phyloP scores from a whole-genome alignment of 2,888 invertebrate genomes.

The Cheilosia pagana region DNA sequence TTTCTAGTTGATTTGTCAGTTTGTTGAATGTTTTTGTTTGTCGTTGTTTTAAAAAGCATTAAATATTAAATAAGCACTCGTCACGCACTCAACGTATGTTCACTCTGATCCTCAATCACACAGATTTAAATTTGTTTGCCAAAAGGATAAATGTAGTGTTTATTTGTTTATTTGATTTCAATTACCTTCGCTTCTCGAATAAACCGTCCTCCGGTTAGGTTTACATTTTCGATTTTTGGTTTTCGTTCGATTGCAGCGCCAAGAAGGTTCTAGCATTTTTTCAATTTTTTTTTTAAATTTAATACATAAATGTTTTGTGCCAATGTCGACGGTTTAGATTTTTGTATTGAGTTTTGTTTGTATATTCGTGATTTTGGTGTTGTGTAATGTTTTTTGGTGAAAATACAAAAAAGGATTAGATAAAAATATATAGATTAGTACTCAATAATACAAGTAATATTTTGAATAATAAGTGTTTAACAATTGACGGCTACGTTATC shows the following conservation, averaged over 20 bases:
- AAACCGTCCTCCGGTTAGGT: conserved; percentile 96
- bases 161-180: conserved; percentile 56
- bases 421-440: conserved; percentile 77
- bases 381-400: conserved; percentile 77
- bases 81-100: conserved; percentile 15
- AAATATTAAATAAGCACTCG: conserved; percentile 53
- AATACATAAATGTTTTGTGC: conserved; percentile 34
- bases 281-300: conserved; percentile 53
- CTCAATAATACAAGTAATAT: conserved; percentile 21
- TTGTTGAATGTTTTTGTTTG: not conserved
- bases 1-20: conserved; percentile 13
- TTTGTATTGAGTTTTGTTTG: conserved; percentile 75
- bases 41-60: conserved; percentile 60
- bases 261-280: conserved; percentile 83
- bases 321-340: conserved; percentile 59
- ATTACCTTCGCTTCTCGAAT: conserved; percentile 98
- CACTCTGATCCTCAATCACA: conserved; percentile 11
- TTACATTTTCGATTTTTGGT: conserved; percentile 97
- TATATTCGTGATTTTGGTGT: conserved; percentile 76
- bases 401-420: conserved; percentile 82
- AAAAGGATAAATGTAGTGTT: not conserved
- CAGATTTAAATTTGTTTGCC: conserved; percentile 13
- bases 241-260: conserved; percentile 96
- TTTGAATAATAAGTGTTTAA: conserved; percentile 12
- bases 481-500: conserved; percentile 29